Base-by-base conservation (phyloP, 2,797 vertebrate species). In the Synaphobranchus kaupii region DNA sequence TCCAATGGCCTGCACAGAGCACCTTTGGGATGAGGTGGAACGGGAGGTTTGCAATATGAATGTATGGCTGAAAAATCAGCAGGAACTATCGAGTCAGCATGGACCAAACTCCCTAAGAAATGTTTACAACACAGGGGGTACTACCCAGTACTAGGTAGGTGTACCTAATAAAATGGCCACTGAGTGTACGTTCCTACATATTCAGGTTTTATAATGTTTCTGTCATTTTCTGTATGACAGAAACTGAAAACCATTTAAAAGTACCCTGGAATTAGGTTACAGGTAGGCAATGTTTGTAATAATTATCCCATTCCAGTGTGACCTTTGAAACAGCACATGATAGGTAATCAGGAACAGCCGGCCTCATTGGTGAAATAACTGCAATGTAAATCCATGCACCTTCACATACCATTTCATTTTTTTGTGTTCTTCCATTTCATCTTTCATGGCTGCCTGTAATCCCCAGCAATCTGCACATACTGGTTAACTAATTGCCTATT, bases 401-500 rank as follows among this genome's bases (percentile, higher is more conserved):
- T 71, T 28, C 81, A 71, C 54, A 50, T 25, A 22, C 81, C 58
- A 39, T 68, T 56, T 71, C 48, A 50, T 80, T n/a, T 52, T 3
- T 63, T 44, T 80, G n/a, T 47, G 20, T 58, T 34, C 12, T 66
- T 20, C 34, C 48, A 50, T 84, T 83, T 83, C 8, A 52, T 22
- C 28, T 0, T 17, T 58, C 63, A 34, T 22, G 58, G 68, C 31
- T 48, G 17, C 48, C 20, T 52, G 28, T 68, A 20, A 83, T 84
- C 71, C 82, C 86, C 31, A 44, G 48, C 31, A 54, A 81, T 52
- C 25, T 31, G 44, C 17, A 34, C 9, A 50, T 25, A 48, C 48
- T n/a, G 48, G 48, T 44, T 60, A 84, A 76, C 48, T 73, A 87
- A 50, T 44, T 50, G 80, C 20, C 25, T 66, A 87, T 83, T 44